These are phyloP conservation scores for Gorsachius goisagi DNA, from an alignment of 2,113 vertebrate species.

Conservation along the genomic window DNA sequence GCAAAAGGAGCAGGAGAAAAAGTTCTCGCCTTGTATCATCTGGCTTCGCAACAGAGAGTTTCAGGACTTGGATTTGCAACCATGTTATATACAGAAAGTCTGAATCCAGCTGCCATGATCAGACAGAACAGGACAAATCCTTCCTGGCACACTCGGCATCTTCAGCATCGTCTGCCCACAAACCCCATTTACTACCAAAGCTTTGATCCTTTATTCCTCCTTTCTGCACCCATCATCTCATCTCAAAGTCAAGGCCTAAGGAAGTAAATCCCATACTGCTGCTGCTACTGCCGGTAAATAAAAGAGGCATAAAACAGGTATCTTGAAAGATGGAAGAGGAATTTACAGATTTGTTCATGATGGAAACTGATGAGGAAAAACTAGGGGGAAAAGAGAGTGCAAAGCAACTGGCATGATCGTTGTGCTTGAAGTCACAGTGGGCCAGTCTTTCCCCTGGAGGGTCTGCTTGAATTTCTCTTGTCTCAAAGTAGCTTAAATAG, in stretches of 20 bases:
- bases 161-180: background rate
- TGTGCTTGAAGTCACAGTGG: background rate
- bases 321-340: background rate
- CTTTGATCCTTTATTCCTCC: background rate
- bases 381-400: background rate
- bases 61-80: background rate
- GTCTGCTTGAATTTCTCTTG: background rate
- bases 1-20: background rate
- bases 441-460: background rate
- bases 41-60: background rate
- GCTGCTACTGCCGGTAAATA: background rate
- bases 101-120: background rate
- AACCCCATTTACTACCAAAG: background rate
- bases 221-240: background rate
- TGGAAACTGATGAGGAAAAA: background rate
- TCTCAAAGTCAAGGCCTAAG: background rate
- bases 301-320: background rate
- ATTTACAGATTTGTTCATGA: background rate
- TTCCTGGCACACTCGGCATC: background rate
- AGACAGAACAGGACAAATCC: background rate
- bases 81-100: background rate
- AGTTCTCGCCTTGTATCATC: fast-evolving
- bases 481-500: background rate
- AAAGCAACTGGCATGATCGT: background rate
- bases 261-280: background rate